Evolutionary conservation across 1,140 invertebrate species (phyloP).

Genomic region (Hylyphantes graminicola): DNA sequence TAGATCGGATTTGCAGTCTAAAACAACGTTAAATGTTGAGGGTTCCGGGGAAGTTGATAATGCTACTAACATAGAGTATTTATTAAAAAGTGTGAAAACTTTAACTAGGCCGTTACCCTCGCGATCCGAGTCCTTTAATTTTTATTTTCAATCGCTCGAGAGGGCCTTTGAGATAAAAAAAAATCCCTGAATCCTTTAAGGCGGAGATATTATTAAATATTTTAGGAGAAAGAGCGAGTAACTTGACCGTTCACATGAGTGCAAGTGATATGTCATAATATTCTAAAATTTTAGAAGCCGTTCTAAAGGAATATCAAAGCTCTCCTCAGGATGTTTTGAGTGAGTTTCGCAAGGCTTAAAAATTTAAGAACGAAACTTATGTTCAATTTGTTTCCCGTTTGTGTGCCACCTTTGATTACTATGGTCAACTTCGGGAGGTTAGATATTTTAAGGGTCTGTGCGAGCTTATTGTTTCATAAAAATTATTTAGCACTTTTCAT

Average conservation of each 20-base stretch:
- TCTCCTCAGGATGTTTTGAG: background rate
- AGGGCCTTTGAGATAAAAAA: too few relatives aligned
- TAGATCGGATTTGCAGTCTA: too few relatives aligned
- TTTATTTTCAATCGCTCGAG: too few relatives aligned
- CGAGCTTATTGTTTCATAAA: constrained; percentile 1
- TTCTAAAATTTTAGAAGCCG: background rate
- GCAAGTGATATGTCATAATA: background rate
- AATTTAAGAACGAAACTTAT: background rate
- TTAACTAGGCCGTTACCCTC: too few relatives aligned
- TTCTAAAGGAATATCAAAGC: background rate
- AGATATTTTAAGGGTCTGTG: constrained; percentile 9
- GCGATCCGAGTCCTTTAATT: too few relatives aligned
- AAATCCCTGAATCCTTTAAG: too few relatives aligned
- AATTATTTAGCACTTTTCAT: constrained; percentile 1
- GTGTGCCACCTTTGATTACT: constrained; percentile 24
- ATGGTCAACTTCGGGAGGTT: background rate
- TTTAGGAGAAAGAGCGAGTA: constrained; percentile 3
- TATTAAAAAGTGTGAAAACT: too few relatives aligned
- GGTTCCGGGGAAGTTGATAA: too few relatives aligned
- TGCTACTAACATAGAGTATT: too few relatives aligned
- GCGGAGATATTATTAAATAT: background rate
- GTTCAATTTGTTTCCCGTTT: background rate
- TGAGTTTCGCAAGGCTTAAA: background rate
- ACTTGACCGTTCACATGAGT: background rate
- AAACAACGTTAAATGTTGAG: too few relatives aligned